Percentiles rank a stretch among this genome's conserved stretches.
phyloP scores from a whole-genome alignment of 2,888 invertebrate genomes.

The Alsophila aescularia region DNA sequence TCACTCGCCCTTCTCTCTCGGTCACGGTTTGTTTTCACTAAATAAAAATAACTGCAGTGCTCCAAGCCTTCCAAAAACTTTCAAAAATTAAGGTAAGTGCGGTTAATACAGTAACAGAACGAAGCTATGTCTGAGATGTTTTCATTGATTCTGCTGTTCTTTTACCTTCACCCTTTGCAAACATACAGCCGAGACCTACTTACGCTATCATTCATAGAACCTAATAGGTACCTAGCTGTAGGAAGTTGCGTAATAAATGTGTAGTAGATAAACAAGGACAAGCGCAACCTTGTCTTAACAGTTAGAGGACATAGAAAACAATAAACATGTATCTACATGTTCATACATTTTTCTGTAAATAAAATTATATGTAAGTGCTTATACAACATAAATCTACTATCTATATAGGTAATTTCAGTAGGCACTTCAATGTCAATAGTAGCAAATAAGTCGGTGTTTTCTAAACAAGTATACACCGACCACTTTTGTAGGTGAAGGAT shows the following conservation, averaged over 20 bases:
- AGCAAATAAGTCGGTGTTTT: no score
- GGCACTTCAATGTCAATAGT: no score
- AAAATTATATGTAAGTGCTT: no score
- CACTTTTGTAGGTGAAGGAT: no score
- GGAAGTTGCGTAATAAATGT: neutral
- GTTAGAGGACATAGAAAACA: no score
- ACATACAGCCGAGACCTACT: neutral
- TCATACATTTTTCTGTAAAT: no score
- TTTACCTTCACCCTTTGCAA: conserved; percentile 2
- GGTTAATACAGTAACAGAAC: neutral
- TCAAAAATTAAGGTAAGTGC: conserved; percentile 21
- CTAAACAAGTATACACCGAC: no score
- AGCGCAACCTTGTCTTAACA: no score
- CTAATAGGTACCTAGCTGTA: neutral
- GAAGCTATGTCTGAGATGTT: neutral
- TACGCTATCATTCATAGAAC: neutral
- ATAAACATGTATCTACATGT: no score
- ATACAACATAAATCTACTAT: no score
- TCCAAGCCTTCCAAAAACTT: conserved; percentile 24
- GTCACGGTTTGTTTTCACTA: conserved; percentile 10
- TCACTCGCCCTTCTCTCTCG: conserved; percentile 38
- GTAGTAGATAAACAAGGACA: no score
- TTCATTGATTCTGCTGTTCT: neutral
- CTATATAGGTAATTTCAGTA: no score
- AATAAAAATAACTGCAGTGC: conserved; percentile 21